Percentiles rank a stretch among this genome's conserved stretches.
phyloP scores from a whole-genome alignment of 92 coral and sea anemone species.

The Heteractis magnifica region DNA sequence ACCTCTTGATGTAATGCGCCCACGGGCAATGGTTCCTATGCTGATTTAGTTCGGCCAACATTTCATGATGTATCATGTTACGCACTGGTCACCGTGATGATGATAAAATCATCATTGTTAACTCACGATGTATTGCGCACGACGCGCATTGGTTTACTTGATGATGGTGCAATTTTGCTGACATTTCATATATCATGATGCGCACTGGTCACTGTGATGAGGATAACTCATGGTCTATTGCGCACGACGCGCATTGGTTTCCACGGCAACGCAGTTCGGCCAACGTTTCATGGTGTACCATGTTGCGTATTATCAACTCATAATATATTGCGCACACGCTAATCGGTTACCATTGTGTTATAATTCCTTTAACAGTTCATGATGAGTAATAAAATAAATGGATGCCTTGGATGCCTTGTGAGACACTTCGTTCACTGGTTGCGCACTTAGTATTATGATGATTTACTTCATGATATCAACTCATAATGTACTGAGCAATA shows the following conservation, averaged over 20 bases:
- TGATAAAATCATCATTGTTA: background rate
- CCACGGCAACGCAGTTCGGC: too few relatives aligned
- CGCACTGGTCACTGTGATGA: background rate
- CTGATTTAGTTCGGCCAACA: background rate
- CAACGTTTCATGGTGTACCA: too few relatives aligned
- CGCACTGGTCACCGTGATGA: background rate
- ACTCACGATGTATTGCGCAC: background rate
- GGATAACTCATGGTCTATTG: background rate
- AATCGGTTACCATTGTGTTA: too few relatives aligned
- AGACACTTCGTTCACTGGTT: too few relatives aligned
- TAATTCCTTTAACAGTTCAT: background rate
- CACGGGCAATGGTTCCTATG: background rate
- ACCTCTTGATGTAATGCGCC: background rate
- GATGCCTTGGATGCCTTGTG: too few relatives aligned
- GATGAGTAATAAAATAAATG: background rate
- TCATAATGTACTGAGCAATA: background rate
- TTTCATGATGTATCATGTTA: background rate
- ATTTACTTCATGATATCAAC: background rate
- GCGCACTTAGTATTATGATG: too few relatives aligned
- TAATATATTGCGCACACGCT: background rate
- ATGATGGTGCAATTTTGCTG: too few relatives aligned
- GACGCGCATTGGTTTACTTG: too few relatives aligned
- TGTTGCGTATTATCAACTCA: background rate
- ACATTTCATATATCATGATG: background rate
- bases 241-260: background rate